phyloP scores from a whole-genome alignment of 2,888 invertebrate species.

The Lapara coniferarum region DNA sequence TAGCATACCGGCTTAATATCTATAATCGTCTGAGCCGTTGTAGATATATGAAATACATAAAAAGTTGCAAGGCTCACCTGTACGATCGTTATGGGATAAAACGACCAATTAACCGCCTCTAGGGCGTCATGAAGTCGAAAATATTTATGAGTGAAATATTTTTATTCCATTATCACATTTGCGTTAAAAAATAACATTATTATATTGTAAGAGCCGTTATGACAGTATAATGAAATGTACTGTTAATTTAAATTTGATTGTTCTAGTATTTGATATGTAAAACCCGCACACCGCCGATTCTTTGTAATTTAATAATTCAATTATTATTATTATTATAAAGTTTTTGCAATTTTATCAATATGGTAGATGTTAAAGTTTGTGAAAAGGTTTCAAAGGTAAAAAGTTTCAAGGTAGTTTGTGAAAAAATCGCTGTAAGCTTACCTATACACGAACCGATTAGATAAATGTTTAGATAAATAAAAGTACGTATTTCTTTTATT shows the following conservation, averaged over 20 bases:
- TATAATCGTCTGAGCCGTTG: neutral
- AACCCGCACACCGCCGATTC: conserved; percentile 1
- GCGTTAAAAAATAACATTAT: conserved; percentile 1
- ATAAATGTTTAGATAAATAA: no score
- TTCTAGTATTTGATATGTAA: neutral
- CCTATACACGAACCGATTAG: no score
- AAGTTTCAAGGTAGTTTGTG: no score
- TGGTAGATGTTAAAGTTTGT: no score
- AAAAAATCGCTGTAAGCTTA: no score
- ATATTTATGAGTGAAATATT: conserved; percentile 25
- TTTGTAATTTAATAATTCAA: neutral
- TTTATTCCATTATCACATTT: conserved; percentile 9
- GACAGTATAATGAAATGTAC: neutral
- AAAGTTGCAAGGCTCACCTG: conserved; percentile 7
- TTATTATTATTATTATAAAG: neutral
- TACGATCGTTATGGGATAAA: conserved; percentile 20
- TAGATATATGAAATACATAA: neutral
- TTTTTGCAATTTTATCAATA: no score
- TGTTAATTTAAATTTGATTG: neutral
- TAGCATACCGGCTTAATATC: neutral
- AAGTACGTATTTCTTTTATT: no score
- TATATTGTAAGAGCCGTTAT: neutral
- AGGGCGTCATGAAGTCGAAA: conserved; percentile 19
- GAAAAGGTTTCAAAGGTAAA: no score
- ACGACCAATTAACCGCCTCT: conserved; percentile 26